Conservation (phyloP, 2,797 vertebrate genomes). For the Potorous gilbertii region DNA sequence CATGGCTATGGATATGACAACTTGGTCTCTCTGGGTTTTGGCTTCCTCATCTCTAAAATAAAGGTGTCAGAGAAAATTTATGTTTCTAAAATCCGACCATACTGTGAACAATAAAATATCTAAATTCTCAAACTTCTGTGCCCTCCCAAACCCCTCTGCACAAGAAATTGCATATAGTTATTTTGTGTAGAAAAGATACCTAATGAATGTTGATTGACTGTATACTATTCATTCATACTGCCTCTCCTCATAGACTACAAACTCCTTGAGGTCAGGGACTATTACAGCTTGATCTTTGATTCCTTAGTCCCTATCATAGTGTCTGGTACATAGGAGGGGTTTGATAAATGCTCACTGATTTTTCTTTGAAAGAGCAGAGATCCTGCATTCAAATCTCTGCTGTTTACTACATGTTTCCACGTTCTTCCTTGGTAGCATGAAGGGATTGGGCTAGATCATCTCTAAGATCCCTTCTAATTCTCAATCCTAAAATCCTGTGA, state of each 20-base stretch:
- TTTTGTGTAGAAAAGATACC: neutral
- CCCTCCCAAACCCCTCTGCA: neutral
- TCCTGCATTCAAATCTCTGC: neutral
- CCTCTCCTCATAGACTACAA: neutral
- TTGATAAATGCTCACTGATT: neutral
- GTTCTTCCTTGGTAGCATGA: neutral
- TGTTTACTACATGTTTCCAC: neutral
- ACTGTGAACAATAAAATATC: neutral
- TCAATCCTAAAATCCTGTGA: neutral
- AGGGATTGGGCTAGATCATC: neutral
- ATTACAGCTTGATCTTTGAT: neutral
- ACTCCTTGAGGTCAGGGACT: neutral
- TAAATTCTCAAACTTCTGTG: neutral
- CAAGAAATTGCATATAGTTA: neutral
- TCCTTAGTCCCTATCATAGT: neutral
- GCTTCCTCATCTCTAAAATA: neutral
- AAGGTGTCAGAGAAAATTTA: neutral
- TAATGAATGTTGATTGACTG: neutral
- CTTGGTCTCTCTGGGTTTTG: neutral
- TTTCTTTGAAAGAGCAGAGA: too few species aligned
- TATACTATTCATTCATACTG: neutral
- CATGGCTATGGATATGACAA: neutral
- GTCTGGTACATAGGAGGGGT: neutral
- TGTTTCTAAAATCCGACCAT: neutral
- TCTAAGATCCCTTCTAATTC: neutral